Conservation (phyloP, 1,140 invertebrate species). For the Acromyrmex echinatior region DNA sequence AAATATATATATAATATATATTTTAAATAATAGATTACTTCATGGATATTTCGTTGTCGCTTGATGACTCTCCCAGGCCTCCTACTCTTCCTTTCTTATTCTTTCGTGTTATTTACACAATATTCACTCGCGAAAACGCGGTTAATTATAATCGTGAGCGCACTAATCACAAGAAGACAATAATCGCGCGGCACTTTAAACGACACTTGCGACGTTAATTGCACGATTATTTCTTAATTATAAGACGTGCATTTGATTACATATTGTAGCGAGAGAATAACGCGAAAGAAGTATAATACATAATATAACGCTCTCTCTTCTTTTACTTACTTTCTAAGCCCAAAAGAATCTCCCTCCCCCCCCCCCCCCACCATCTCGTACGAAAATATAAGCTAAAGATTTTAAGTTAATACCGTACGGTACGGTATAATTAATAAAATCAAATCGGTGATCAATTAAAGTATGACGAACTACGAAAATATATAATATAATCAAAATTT, state of each 20-base stretch:
- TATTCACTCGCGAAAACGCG: conserved; percentile 22
- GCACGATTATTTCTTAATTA: conserved; percentile 30
- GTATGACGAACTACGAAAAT: background rate
- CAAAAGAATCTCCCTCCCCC: background rate
- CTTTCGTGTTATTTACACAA: conserved; percentile 28
- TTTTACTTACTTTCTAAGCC: background rate
- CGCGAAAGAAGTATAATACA: background rate
- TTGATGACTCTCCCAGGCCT: conserved; percentile 8
- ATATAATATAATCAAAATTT: background rate
- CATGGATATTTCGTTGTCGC: conserved; percentile 20
- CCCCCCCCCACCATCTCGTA: background rate
- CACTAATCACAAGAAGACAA: conserved; percentile 33
- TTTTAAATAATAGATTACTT: conserved; percentile 12
- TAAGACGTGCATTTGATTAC: conserved; percentile 14
- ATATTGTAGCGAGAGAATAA: conserved; percentile 15
- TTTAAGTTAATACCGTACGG: background rate
- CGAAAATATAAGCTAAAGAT: background rate
- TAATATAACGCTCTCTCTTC: background rate
- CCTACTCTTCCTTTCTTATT: background rate
- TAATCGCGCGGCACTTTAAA: conserved; percentile 22
- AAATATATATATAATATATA: no score
- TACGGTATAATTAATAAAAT: background rate
- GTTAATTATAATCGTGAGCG: conserved; percentile 24
- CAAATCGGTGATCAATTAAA: background rate
- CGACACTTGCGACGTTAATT: conserved; percentile 33